These are phyloP conservation scores for Cavia aperea DNA, from an alignment of 2,113 vertebrate genomes.

Conservation along the genomic window DNA sequence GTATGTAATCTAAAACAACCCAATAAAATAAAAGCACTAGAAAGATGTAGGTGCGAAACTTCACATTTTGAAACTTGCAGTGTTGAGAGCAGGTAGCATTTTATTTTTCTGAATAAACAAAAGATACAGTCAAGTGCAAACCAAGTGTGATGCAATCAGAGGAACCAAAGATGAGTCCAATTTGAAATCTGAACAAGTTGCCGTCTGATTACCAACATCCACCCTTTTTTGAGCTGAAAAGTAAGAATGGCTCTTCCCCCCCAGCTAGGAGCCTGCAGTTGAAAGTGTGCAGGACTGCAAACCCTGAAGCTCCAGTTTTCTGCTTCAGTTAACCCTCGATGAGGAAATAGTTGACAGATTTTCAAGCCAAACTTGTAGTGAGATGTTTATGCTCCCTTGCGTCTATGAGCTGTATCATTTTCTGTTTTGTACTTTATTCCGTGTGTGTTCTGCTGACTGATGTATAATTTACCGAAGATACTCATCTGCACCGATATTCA, in stretches of 20 bases:
- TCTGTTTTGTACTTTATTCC: neutral
- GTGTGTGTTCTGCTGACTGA: slow-evolving; percentile 15
- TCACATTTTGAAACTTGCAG: slow-evolving; percentile 20
- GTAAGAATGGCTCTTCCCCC: slow-evolving; percentile 17
- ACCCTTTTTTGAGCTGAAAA: neutral
- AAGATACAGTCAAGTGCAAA: neutral
- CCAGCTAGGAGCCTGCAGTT: slow-evolving; percentile 15
- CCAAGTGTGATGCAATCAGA: neutral
- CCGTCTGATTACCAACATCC: neutral
- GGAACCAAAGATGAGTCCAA: neutral
- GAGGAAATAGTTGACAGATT: slow-evolving; percentile 12
- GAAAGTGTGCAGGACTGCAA: neutral
- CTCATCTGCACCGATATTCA: neutral
- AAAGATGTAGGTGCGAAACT: neutral
- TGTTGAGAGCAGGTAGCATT: neutral
- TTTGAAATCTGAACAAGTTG: slow-evolving; percentile 26
- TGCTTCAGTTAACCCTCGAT: neutral
- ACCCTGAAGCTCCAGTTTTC: neutral
- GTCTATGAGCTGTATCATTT: slow-evolving; percentile 6
- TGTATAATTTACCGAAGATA: slow-evolving; percentile 9
- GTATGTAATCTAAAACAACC: neutral
- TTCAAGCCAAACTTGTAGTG: slow-evolving; percentile 7
- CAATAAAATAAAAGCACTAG: neutral
- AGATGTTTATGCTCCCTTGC: slow-evolving; percentile 40
- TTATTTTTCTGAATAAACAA: slow-evolving; percentile 2